phyloP scores from a whole-genome alignment of 2,113 vertebrate genomes.

The Equus przewalskii region DNA sequence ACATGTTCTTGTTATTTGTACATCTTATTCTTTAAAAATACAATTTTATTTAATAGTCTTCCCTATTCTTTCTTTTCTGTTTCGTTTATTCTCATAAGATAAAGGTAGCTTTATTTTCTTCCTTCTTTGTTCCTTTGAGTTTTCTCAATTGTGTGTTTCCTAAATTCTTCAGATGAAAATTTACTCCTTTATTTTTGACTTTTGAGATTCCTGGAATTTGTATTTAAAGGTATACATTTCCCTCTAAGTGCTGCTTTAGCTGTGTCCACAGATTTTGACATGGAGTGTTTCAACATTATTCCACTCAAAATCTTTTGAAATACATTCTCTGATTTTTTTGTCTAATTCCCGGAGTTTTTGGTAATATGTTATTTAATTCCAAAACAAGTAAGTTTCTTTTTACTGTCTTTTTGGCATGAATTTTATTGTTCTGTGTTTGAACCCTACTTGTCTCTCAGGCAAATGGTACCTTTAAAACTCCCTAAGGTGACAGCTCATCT shows the following conservation, averaged over 20 bases:
- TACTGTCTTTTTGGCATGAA: neutral
- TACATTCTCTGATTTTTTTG: slow-evolving; percentile 20
- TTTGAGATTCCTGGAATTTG: neutral
- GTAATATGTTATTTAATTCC: neutral
- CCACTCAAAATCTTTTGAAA: slow-evolving; percentile 5
- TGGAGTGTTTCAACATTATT: neutral
- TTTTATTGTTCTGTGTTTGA: neutral
- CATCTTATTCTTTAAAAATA: slow-evolving; percentile 9
- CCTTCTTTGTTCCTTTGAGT: neutral
- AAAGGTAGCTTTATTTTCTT: neutral
- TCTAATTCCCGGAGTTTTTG: neutral
- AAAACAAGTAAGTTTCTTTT: neutral
- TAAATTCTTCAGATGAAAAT: neutral
- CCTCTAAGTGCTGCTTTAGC: neutral
- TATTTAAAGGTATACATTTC: neutral
- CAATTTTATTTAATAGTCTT: neutral
- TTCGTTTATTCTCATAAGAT: neutral
- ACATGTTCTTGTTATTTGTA: neutral
- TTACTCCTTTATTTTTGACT: neutral
- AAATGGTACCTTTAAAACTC: neutral
- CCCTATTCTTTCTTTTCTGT: neutral
- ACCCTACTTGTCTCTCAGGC: neutral
- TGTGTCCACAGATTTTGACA: neutral
- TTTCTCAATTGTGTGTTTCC: neutral
- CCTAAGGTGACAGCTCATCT: neutral